Base-by-base conservation (phyloP, 2,113 vertebrate genomes). In the Pomatostomus ruficeps region DNA sequence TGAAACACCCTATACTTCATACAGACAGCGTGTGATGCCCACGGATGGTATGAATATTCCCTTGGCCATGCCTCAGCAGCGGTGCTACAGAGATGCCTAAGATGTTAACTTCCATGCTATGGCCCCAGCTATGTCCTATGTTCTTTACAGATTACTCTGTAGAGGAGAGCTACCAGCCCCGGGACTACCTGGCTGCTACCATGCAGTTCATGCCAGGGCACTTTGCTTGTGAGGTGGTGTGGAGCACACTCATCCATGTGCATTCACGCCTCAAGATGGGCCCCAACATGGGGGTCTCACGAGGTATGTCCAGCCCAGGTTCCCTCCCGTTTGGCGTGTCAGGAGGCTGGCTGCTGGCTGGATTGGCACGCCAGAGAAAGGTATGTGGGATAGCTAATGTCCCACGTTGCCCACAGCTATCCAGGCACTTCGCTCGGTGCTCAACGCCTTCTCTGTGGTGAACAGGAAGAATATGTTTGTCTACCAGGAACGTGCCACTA, bases 391-490 rank as follows among this genome's bases (percentile, higher is more conserved):
- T 74, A 45, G 42, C 94, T 95, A 73, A 90, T 26, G 7, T 80
- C 85, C 58, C 26, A 29, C 10, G 0, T 91, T 79, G 58, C 83
- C 77, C 57, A 6, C 93, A 99, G 99, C 99, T 26, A 99, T 99
- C 90, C 99, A 99, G 97, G 99, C 99, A 0, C 98, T 99, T 95
- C 99, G 98, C 58, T 99, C 99, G 0, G 99, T 99, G 94, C 98
- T 99, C 84, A 99, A 98, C 21, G 99, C 99, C 70, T 99, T 99
- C 97, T 99, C 98, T 7, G 99, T 99, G 92, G 99, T 98, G 89
- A 99, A 99, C 98, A 98, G 99, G 96, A 99, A 99, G 97, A 99
- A 99, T 95, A 99, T 99, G 99, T 99, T 99, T 96, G 99, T 99
- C 74, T 99, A 99, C 96, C 99, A 99, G 97, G 99, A 99, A 83